Evolutionary conservation across 2,888 invertebrate species (phyloP).

Genomic region (Parthenolecanium corni): DNA sequence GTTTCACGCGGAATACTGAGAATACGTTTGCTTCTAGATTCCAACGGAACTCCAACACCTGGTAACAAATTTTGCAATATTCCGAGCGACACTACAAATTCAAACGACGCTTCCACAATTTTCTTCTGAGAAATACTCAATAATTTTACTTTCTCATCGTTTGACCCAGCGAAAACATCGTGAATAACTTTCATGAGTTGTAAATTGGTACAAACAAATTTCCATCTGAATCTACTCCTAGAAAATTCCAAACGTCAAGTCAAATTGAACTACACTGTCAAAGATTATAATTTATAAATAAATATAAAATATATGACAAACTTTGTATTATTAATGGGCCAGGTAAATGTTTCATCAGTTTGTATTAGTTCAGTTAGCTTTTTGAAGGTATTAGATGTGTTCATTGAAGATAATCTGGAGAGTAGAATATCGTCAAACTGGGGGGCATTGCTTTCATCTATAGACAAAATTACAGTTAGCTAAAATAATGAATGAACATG

Average conservation of each 20-base stretch:
- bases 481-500: neutral
- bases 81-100: conserved; percentile 53
- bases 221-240: conserved; percentile 7
- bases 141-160: conserved; percentile 29
- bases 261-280: too few species aligned
- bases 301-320: neutral
- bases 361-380: neutral
- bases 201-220: conserved; percentile 10
- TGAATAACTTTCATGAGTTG: neutral
- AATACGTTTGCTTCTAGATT: conserved; percentile 32
- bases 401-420: neutral
- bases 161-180: neutral
- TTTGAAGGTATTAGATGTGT: neutral
- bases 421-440: neutral
- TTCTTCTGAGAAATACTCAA: conserved; percentile 58
- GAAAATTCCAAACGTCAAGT: neutral
- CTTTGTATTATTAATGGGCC: conserved; percentile 3
- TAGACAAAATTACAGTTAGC: neutral
- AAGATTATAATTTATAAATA: too few species aligned
- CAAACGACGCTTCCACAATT: conserved; percentile 48
- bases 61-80: conserved; percentile 53
- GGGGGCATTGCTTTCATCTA: neutral
- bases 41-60: conserved; percentile 44
- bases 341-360: neutral
- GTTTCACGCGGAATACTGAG: conserved; percentile 1